Evolutionary conservation across 1,140 invertebrate species (phyloP), one percentile per base, ranked within the genome.

Genomic region (Procambarus virginalis): DNA sequence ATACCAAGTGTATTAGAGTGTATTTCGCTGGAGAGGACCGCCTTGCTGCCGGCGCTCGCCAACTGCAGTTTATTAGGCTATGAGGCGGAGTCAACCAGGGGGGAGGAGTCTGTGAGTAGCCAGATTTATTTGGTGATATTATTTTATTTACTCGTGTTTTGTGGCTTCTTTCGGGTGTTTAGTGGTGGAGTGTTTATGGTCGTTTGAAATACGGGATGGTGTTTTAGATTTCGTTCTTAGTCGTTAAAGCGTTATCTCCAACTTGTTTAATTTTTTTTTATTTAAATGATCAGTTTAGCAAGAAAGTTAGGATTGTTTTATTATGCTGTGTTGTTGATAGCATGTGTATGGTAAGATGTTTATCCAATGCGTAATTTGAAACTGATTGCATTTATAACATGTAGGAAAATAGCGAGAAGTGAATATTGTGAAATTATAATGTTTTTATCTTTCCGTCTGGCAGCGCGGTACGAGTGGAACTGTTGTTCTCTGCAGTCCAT

Each of bases 1-100:
- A 89, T 84, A 82, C 45, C 73, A 78, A 89, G 88, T 89, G 88
- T 89, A 89, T 89, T 89, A 89, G 73, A 89, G 88, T 89, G 88
- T 89, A 89, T 89, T 89, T 89, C 76, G 81, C 45, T 80, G 86
- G 81, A 81, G 55, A 79, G 80, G 88, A 78, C 45, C 88, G 87
- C 81, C 70, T 58, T 78, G 88, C 68, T 84, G 88, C 75, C 88
- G 82, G 87, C 9, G 79, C 80, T 82, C 75, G 60, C 88, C 81
- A 89, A 84, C 81, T 89, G 88, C 88, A 89, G 88, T 89, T 84
- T 89, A 89, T 89, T 89, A 89, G 88, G 6, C 81, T 60, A 48
- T 79, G 88, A 89, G 88, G 88, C 88, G 88, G 88, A 89, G 88
- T 79, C 75, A 89, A 76, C 58, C 82, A 68, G 48, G 88, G 82